These are phyloP conservation scores for Antrozous pallidus DNA, from an alignment of 2,797 vertebrate species.

Conservation along the genomic window DNA sequence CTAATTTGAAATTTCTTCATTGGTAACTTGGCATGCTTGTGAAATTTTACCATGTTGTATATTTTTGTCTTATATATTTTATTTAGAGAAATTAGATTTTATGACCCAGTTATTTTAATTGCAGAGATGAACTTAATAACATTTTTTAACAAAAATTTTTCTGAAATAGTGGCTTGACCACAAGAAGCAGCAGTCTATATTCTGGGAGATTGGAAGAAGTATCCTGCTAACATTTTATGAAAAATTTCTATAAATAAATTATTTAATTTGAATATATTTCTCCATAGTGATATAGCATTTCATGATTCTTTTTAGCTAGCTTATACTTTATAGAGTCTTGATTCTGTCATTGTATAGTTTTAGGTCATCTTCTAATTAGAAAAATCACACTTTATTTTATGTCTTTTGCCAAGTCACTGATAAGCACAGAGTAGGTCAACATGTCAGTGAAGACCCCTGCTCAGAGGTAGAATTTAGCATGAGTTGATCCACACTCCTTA, in stretches of 20 bases:
- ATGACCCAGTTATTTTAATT: not conserved
- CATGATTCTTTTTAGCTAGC: not conserved
- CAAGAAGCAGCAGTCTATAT: not conserved
- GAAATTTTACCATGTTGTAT: not conserved
- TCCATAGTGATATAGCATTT: not conserved
- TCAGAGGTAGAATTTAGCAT: not conserved
- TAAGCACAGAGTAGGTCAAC: not conserved
- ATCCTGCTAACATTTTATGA: not conserved
- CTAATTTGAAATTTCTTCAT: not conserved
- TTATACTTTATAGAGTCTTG: not conserved
- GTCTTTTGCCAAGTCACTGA: not conserved
- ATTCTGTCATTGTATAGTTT: not conserved
- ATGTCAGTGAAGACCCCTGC: not conserved
- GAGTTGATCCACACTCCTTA: not conserved
- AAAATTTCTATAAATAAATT: not conserved
- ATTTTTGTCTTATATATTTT: not conserved
- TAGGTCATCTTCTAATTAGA: not conserved
- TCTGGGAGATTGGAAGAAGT: not conserved
- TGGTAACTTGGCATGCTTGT: not conserved
- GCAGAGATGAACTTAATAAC: not conserved
- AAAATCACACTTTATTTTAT: not conserved
- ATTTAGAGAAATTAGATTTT: constrained; percentile 1
- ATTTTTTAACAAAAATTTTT: not conserved
- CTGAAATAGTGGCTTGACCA: not conserved
- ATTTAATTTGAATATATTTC: not conserved